Evolutionary conservation across 2,888 invertebrate genomes (phyloP), one percentile per base, ranked within the genome.

Genomic region (Ctenicera cuprea): DNA sequence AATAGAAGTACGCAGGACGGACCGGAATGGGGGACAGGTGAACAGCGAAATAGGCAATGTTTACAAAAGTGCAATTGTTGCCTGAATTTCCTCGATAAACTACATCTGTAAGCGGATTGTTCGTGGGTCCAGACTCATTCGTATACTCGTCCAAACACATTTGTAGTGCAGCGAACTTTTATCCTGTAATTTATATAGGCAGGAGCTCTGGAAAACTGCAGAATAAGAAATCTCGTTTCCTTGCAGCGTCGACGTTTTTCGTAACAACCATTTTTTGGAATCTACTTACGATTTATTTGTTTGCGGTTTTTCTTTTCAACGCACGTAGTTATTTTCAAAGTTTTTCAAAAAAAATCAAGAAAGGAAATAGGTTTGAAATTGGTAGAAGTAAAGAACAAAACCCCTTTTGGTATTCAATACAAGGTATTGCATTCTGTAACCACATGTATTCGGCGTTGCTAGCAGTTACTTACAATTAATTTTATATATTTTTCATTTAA

Each of bases 31-130:
- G 76, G 78, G 80, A 82, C 82, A 83, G 83, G 82, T 83, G 79
- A 82, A 79, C 76, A 77, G 78, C 78, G 78, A 79, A 82, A 82
- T 77, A 79, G 80, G 78, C 81, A 80, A 83, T 82, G 82, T 83
- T 82, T 83, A 81, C 82, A 79, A 81, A 83, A 80, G 77, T 82
- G 80, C 82, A 82, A 83, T 84, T 83, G 82, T 80, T 81, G 80
- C 80, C 80, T 79, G 81, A 79, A 79, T 79, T 81, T 77, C 76
- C 74, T 68, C 83, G 79, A 84, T 84, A 84, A 83, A 83, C 77
- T 80, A 79, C 83, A 81, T 80, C 80, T 80, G 81, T 81, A 82
- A 82, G 80, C 79, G 81, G 79, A 82, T 82, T 82, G 82, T 81
- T 83, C 80, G 74, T 73, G 73, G 73, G 76, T 77, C 76, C 73